Percentiles rank a stretch among this genome's conserved stretches.
These are phyloP conservation scores for Heliopora coerulea DNA, from an alignment of 92 coral and sea anemone genomes.

Conservation along the genomic window DNA sequence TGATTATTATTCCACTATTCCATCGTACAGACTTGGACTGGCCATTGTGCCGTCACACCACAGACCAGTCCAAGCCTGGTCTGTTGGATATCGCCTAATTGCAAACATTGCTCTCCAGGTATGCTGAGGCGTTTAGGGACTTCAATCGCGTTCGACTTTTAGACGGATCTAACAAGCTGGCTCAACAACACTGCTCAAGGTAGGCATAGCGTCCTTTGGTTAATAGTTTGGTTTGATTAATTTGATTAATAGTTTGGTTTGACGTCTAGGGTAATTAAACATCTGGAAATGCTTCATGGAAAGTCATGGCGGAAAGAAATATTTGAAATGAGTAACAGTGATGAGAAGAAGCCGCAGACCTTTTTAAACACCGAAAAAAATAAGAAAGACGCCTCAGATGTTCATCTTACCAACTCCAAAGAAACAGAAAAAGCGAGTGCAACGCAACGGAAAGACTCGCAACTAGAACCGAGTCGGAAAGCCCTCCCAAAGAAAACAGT, in stretches of 20 bases:
- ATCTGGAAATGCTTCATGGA: slow-evolving; percentile 69
- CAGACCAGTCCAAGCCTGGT: too few relatives aligned
- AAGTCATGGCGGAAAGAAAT: slow-evolving; percentile 68
- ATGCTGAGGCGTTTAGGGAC: slow-evolving; percentile 68
- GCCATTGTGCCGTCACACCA: too few relatives aligned
- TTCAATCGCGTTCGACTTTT: slow-evolving; percentile 65
- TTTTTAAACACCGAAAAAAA: slow-evolving; percentile 5
- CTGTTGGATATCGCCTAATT: too few relatives aligned
- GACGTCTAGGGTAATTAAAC: slow-evolving; percentile 60
- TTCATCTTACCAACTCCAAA: slow-evolving; percentile 4
- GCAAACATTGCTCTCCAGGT: slow-evolving; percentile 40
- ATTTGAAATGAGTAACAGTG: slow-evolving; percentile 30
- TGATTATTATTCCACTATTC: too few relatives aligned
- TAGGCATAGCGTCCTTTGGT: background rate
- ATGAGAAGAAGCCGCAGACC: slow-evolving; percentile 26
- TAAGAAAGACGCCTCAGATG: background rate
- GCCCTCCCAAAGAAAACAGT: slow-evolving; percentile 6
- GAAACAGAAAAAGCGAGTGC: background rate
- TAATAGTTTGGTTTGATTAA: too few relatives aligned
- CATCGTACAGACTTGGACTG: too few relatives aligned
- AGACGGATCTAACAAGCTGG: slow-evolving; percentile 61
- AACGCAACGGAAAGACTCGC: slow-evolving; percentile 1
- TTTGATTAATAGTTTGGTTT: background rate
- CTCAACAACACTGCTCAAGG: slow-evolving; percentile 75
- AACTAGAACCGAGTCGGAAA: slow-evolving; percentile 12